Conservation (phyloP, 2,797 vertebrate species). For the Acanthiza pusilla region DNA sequence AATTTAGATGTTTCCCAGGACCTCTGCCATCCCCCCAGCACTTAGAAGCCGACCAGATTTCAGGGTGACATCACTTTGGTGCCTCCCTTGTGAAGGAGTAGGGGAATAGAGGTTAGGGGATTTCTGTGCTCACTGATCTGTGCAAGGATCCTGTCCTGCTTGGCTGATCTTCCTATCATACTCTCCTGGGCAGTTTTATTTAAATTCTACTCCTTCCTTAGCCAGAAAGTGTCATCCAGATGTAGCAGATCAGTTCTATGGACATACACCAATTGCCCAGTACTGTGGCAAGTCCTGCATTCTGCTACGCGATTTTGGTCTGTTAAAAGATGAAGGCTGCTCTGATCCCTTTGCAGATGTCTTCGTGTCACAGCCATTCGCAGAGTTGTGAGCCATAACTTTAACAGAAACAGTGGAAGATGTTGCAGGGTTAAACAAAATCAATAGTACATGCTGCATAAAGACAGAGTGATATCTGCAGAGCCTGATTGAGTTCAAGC, state of each 20-base stretch:
- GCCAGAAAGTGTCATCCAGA: not conserved
- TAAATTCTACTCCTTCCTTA: not conserved
- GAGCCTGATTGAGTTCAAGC: not conserved
- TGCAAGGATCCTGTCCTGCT: not conserved
- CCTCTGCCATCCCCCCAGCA: not conserved
- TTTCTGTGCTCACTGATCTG: not conserved
- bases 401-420: not conserved
- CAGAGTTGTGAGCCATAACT: not conserved
- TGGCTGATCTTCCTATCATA: not conserved
- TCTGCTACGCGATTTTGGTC: not conserved
- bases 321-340: not conserved
- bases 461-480: not conserved
- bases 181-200: not conserved
- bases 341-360: not conserved
- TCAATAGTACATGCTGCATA: not conserved
- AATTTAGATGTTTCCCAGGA: not conserved
- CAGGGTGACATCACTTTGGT: not conserved
- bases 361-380: too few species aligned
- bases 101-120: not conserved
- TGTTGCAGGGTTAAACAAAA: not conserved
- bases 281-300: not conserved
- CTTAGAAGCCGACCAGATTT: not conserved
- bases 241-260: not conserved
- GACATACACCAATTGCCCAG: not conserved
- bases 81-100: not conserved